Evolutionary conservation across 2,888 invertebrate species (phyloP).

Genomic region (Sthenelais limicola): DNA sequence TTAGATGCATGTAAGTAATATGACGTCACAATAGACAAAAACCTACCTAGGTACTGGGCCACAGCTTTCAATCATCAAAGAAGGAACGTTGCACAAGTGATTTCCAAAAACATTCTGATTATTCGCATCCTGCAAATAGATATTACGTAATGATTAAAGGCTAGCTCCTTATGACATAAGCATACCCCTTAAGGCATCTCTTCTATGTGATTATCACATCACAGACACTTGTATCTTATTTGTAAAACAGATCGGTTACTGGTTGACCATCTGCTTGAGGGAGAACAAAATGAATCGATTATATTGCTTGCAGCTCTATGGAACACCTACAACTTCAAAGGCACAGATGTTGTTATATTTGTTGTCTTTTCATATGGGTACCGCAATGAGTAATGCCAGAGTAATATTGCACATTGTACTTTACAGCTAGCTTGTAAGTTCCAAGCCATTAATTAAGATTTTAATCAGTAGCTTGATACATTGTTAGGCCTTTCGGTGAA

Average conservation of each 20-base stretch:
- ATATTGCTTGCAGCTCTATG: no score
- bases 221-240: background rate
- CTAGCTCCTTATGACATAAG: background rate
- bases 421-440: no score
- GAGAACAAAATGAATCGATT: no score
- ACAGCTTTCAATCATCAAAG: constrained; percentile 61
- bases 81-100: constrained; percentile 60
- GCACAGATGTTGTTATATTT: no score
- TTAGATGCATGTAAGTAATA: background rate
- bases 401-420: no score
- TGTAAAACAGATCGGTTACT: background rate
- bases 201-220: background rate
- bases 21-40: background rate
- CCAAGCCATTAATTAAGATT: no score
- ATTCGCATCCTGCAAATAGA: constrained; percentile 55
- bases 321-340: no score
- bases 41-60: constrained; percentile 68
- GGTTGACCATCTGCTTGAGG: no score
- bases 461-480: no score
- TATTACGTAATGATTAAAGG: background rate
- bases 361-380: no score
- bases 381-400: no score
- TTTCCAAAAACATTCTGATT: constrained; percentile 62
- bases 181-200: background rate
- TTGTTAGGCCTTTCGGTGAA: no score